Evolutionary conservation across 35 echinoderm and acorn worm species (phyloP), one percentile per base, ranked within the genome.

Genomic region (Apostichopus parvimensis): DNA sequence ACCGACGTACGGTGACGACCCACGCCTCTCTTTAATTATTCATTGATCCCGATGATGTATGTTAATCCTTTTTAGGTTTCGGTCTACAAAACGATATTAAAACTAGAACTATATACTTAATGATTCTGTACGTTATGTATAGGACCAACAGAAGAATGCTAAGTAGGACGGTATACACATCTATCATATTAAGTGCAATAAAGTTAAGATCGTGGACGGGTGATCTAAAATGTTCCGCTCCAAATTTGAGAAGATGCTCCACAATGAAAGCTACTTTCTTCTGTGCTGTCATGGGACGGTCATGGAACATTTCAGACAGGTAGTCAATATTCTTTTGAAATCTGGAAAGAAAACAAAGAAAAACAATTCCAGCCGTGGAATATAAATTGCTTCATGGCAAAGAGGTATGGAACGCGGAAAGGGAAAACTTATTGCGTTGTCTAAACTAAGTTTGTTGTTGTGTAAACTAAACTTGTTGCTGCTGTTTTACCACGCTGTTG

Each of bases 61-160:
- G n/a, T 82, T 92, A 92, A 92, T 92, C 91, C 4, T 53, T 22
- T 92, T 92, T 85, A 9, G 64, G 55, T 92, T 92, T 92, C 54
- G 57, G 1, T 15, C 77, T 45, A 28, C 92, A 93, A 3, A 66
- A 20, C 82, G 56, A 25, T 8, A 90, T 79, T 45, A 79, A 77
- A 22, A 8, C 21, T 5, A 12, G 5, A 7, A 93, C 45, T 14
- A 77, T 1, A 66, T 75, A 89, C n/a, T 57, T 26, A 6, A 21
- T 9, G 9, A 77, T 65, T 23, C 1, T 56, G 21, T 80, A 93
- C 0, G 26, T 1, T 13, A 93, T 22, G 56, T 80, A 77, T 1
- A 93, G 1, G 9, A 93, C 23, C 6, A 93, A 0, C 5, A 68
- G 18, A 4, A 93, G 4, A 6, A 93, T 25, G 62, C 10, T 77